These are phyloP conservation scores for Oncorhynchus masou DNA, from an alignment of 2,113 vertebrate species.

Conservation along the genomic window DNA sequence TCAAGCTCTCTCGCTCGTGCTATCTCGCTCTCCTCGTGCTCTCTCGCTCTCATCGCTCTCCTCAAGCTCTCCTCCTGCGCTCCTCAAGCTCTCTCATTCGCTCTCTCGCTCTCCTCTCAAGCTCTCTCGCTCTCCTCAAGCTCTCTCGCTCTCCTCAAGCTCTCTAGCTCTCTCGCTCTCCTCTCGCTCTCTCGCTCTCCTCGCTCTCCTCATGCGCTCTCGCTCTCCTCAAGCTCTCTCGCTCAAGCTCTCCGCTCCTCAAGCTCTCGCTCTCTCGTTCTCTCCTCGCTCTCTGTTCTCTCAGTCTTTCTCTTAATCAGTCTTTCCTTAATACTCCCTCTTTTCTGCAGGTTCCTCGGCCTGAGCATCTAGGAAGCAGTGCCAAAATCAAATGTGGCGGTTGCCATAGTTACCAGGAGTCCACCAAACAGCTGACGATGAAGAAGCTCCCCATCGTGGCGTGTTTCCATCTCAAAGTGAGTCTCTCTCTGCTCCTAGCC, in stretches of 20 bases:
- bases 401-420: slow-evolving; percentile 98
- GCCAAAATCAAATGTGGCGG: slow-evolving; percentile 99
- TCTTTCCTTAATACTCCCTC: slow-evolving; percentile 1
- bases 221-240: too few species aligned
- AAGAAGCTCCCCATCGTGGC: slow-evolving; percentile 99
- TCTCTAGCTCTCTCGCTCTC: too few species aligned
- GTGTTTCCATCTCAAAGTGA: slow-evolving; percentile 99
- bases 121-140: too few species aligned
- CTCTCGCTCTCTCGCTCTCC: too few species aligned
- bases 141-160: too few species aligned
- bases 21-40: too few species aligned
- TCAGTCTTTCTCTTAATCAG: neutral
- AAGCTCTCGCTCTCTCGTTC: neutral
- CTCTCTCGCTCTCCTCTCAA: too few species aligned
- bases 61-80: neutral
- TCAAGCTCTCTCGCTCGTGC: neutral
- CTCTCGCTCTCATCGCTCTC: too few species aligned
- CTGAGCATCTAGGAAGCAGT: slow-evolving; percentile 98
- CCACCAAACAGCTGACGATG: slow-evolving; percentile 99
- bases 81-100: too few species aligned
- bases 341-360: slow-evolving; percentile 84
- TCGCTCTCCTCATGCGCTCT: too few species aligned
- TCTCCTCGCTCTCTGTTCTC: neutral
- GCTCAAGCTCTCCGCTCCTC: neutral
- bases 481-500: slow-evolving; percentile 63